These are phyloP conservation scores for Linurgus olivaceus DNA, from an alignment of 2,797 vertebrate species.

Conservation along the genomic window DNA sequence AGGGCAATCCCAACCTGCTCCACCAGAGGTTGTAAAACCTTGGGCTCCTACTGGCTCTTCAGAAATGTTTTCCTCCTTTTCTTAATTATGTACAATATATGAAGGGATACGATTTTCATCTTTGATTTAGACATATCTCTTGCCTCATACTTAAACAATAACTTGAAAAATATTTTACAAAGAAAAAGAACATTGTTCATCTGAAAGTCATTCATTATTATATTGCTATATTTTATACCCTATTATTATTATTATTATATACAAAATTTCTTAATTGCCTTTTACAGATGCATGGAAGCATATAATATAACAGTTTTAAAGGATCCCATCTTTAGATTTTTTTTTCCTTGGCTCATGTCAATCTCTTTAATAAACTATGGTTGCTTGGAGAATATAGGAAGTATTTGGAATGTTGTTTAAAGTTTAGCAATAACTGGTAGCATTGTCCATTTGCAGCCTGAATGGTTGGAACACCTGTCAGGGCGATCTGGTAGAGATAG, in stretches of 20 bases:
- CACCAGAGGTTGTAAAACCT: constrained; percentile 26
- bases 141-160: constrained; percentile 74
- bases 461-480: constrained; percentile 67
- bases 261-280: constrained; percentile 77
- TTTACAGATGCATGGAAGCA: constrained; percentile 78
- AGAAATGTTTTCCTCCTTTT: constrained; percentile 47
- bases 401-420: constrained; percentile 79
- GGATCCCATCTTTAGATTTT: constrained; percentile 71
- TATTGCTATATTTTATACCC: constrained; percentile 76
- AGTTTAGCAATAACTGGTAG: constrained; percentile 72
- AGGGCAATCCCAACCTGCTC: background rate
- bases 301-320: constrained; percentile 68
- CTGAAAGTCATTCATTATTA: constrained; percentile 76
- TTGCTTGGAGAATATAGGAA: constrained; percentile 75
- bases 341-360: constrained; percentile 66
- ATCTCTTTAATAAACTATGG: constrained; percentile 72
- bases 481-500: constrained; percentile 82
- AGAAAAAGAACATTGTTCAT: constrained; percentile 71
- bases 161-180: constrained; percentile 76
- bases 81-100: constrained; percentile 63
- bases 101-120: constrained; percentile 64
- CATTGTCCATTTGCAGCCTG: constrained; percentile 71
- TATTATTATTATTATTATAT: constrained; percentile 78
- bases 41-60: constrained; percentile 36
- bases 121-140: constrained; percentile 71